phyloP scores from a whole-genome alignment of 1,140 invertebrate species.

The Macrobrachium rosenbergii region DNA sequence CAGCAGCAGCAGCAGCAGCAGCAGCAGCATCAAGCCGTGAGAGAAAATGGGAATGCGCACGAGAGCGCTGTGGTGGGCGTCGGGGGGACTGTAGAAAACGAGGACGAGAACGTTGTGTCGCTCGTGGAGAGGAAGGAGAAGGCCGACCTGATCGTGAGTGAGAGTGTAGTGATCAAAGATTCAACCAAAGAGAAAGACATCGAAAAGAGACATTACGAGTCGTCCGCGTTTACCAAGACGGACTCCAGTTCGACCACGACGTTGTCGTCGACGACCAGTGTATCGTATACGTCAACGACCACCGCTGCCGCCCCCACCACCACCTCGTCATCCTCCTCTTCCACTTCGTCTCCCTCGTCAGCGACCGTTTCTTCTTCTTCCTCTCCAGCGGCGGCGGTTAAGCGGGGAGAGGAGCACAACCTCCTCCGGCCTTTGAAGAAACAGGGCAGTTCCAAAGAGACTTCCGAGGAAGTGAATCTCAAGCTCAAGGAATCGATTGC shows the following conservation, averaged over 20 bases:
- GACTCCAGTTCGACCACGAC: too few species aligned
- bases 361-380: too few species aligned
- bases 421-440: not conserved
- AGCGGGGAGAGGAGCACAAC: not conserved
- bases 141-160: constrained; percentile 46
- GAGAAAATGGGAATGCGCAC: not conserved
- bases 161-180: constrained; percentile 56
- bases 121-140: constrained; percentile 44
- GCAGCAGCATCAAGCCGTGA: too few species aligned
- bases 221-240: too few species aligned
- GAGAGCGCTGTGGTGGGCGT: not conserved
- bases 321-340: too few species aligned
- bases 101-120: constrained; percentile 27
- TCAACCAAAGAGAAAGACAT: constrained; percentile 41
- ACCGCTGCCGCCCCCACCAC: too few species aligned
- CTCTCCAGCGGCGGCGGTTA: too few species aligned
- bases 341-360: too few species aligned
- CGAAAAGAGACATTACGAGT: not conserved
- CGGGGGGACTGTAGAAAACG: not conserved
- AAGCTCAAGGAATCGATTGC: constrained; percentile 40
- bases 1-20: too few species aligned
- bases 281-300: too few species aligned
- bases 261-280: too few species aligned
- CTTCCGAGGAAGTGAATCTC: constrained; percentile 35
- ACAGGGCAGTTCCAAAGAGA: constrained; percentile 36